Base-by-base conservation (phyloP, 2,113 vertebrate genomes). In the Rana temporaria region DNA sequence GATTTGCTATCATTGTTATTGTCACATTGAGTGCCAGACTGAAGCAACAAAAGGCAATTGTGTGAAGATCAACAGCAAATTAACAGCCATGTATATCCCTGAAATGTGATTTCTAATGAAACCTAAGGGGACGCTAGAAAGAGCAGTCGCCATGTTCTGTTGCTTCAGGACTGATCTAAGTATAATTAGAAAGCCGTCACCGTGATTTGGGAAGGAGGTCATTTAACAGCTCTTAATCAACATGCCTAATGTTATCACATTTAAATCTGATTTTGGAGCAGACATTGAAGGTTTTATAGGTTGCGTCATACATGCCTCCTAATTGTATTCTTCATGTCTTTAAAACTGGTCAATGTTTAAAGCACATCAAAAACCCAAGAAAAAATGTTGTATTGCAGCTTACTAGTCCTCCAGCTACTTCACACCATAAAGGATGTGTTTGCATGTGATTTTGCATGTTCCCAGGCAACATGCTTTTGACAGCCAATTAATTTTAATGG, bases 41-140 rank as follows among this genome's bases (percentile, higher is more conserved):
- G 78, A 79, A 59, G 78, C 32, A 55, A 79, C 53, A 79, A 79
- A 82, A 82, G 69, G 79, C 79, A 82, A 74, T 82, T 82, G 79
- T 82, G 70, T 66, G 79, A 82, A 74, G 79, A 82, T 82, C 59
- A 82, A 74, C 79, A 64, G 70, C 79, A 82, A 73, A 74, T 82
- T 82, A 82, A 56, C 69, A 74, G 79, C 69, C 32, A 64, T 74
- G 79, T 62, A 65, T 66, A 64, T 73, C 70, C 60, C 30, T 56
- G 60, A 73, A 65, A 82, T 56, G 69, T 66, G 60, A 73, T 74
- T 73, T 74, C 69, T 74, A 82, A 82, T 81, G 59, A 81, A 71
- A 72, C 68, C 79, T 81, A 62, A 71, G 59, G 59, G 79, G 78
- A 38, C 48, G 18, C 69, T 66, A 56, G 53, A 66, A 73, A 73